phyloP scores from a whole-genome alignment of 2,797 vertebrate species.

The Falco peregrinus region DNA sequence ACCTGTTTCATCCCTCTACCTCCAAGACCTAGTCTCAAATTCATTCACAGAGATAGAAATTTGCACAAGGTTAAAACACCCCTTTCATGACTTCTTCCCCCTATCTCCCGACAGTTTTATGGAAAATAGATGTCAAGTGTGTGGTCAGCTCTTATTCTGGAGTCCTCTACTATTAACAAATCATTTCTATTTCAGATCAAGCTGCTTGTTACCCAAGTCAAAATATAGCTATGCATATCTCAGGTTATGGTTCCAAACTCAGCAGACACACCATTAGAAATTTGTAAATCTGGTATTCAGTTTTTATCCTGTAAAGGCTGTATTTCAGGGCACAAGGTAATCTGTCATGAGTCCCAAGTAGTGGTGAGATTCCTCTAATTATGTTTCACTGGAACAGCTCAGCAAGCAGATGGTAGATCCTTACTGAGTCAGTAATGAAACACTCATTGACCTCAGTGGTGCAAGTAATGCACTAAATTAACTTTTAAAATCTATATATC shows the following conservation, averaged over 20 bases:
- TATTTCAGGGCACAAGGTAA: background rate
- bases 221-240: background rate
- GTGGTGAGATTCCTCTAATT: background rate
- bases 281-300: background rate
- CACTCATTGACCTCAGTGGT: background rate
- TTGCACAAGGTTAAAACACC: background rate
- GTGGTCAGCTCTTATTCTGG: background rate
- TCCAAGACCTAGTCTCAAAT: background rate
- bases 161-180: background rate
- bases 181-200: background rate
- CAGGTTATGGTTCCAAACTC: background rate
- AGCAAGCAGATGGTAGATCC: background rate
- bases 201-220: background rate
- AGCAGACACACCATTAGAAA: background rate
- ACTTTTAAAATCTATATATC: background rate
- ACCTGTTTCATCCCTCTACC: background rate
- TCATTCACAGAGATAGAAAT: background rate
- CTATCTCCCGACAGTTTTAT: background rate
- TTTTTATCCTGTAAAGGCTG: background rate
- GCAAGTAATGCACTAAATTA: background rate
- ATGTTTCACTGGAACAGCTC: background rate
- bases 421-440: background rate
- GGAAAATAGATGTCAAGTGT: background rate
- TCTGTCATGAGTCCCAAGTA: background rate
- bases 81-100: background rate